Evolutionary conservation across 2,113 vertebrate genomes (phyloP).

Genomic region (Gadus macrocephalus): DNA sequence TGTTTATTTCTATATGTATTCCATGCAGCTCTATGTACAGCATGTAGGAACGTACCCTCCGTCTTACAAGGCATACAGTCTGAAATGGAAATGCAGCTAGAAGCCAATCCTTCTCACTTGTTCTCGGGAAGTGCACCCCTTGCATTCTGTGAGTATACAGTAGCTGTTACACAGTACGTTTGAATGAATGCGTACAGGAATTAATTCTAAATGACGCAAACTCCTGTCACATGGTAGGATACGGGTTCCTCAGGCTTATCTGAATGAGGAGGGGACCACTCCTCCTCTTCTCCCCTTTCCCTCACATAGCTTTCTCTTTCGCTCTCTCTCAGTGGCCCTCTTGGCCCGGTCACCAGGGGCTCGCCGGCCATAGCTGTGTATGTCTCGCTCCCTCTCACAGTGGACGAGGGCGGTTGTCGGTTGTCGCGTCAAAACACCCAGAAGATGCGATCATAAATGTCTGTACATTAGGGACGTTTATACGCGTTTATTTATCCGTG

Average conservation of each 20-base stretch:
- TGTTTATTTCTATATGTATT: too few species aligned
- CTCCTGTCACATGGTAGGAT: constrained; percentile 44
- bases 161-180: background rate
- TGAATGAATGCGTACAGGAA: constrained; percentile 3
- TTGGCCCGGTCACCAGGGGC: constrained; percentile 14
- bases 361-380: constrained; percentile 27
- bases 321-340: constrained; percentile 25
- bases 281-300: constrained; percentile 20
- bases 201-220: background rate
- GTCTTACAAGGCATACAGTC: too few species aligned
- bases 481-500: constrained; percentile 6
- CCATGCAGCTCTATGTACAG: too few species aligned
- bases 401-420: constrained; percentile 37
- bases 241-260: constrained; percentile 28
- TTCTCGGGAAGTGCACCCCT: too few species aligned
- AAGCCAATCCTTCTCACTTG: too few species aligned
- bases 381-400: constrained; percentile 36
- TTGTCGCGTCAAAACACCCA: constrained; percentile 14
- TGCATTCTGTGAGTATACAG: too few species aligned
- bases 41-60: too few species aligned
- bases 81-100: too few species aligned
- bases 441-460: constrained; percentile 1
- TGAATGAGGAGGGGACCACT: constrained; percentile 47
- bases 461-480: too few species aligned
- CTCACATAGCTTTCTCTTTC: constrained; percentile 36